Evolutionary conservation across 2,113 vertebrate species (phyloP), one percentile per base, ranked within the genome.

Genomic region (Loxodonta africana): DNA sequence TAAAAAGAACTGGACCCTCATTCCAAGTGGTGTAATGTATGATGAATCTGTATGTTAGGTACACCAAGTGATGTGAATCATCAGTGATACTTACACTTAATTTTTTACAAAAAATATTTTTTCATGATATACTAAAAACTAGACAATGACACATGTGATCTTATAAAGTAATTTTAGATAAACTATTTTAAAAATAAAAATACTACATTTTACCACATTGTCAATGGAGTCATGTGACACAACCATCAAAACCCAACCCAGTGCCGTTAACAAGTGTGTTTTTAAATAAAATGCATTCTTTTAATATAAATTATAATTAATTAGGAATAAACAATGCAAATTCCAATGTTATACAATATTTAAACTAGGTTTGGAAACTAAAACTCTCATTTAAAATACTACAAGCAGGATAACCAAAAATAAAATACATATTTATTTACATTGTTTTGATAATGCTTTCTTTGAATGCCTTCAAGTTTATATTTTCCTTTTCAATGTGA

Each of bases 351-450:
- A 82, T 63, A 92, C 12, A 82, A 80, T 80, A 85, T 63, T 86
- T 94, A 88, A 85, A 74, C 5, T 60, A 94, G 23, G 74, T 88
- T 44, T 95, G 7, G 44, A 97, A 96, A 82, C 21, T 82, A 95
- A 88, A 95, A 91, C 15, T 97, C 28, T 5, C 73, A 94, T 80
- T 94, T 88, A 89, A 95, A 95, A 95, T 71, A 69, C 33, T 84
- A 85, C 30, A 95, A 81, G 76, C 60, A 93, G 67, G 25, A 92
- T 74, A 85, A 77, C 37, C 18, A 91, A 90, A 83, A 83, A 76
- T 83, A 88, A 95, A 88, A 94, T 83, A 87, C 12, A 86, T 46
- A 60, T 94, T 92, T 84, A 78, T 87, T 88, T 88, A 95, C 1
- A 85, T 69, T 88, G 62, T 96, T 95, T 93, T 78, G 63, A 88